These are phyloP conservation scores for Tursiops truncatus DNA, from an alignment of 2,113 vertebrate genomes.

Conservation along the genomic window DNA sequence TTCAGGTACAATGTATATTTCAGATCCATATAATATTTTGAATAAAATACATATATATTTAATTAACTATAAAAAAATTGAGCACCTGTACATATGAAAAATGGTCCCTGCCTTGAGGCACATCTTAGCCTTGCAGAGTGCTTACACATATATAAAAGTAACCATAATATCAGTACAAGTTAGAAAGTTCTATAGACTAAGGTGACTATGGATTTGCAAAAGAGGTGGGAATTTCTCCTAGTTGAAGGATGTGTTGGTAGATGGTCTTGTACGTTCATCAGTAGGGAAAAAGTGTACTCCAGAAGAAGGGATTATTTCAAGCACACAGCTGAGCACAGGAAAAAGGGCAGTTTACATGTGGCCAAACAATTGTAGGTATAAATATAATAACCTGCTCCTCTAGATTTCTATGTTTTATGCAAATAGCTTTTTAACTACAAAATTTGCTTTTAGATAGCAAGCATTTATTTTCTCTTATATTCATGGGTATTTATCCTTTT, in stretches of 20 bases:
- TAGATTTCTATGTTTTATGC: not conserved
- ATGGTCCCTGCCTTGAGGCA: not conserved
- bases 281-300: not conserved
- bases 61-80: constrained; percentile 27
- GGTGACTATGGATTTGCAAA: not conserved
- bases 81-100: not conserved
- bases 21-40: not conserved
- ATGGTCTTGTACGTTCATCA: not conserved
- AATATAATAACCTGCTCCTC: not conserved
- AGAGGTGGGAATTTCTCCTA: not conserved
- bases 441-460: not conserved
- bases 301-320: not conserved
- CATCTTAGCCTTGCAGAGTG: not conserved
- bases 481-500: not conserved
- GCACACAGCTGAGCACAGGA: not conserved
- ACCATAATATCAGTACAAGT: not conserved
- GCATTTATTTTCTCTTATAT: not conserved
- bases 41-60: not conserved
- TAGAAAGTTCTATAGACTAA: not conserved
- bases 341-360: not conserved
- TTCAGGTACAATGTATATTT: not conserved
- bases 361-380: not conserved
- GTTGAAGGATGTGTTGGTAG: not conserved
- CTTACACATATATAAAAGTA: not conserved
- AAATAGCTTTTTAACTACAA: not conserved